A percentile compares a stretch with the other conserved stretches of the same genome.
Conservation (phyloP, 1,140 invertebrate species). For the Spodoptera litura region DNA sequence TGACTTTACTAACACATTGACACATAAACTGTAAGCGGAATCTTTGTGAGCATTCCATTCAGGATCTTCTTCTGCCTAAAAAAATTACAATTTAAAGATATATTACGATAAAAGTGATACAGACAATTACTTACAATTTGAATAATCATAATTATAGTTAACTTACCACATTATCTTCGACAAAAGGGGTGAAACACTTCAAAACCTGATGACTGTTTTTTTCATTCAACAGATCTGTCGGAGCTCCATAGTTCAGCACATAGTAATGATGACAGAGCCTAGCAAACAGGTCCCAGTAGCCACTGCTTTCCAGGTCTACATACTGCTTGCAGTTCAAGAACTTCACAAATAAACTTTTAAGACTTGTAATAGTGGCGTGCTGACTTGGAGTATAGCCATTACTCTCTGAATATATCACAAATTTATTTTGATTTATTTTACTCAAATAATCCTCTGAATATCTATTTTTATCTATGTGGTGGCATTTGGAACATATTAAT, state of each 20-base stretch:
- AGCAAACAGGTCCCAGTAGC: slow-evolving; percentile 70
- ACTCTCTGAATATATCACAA: slow-evolving; percentile 57
- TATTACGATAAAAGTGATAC: not conserved
- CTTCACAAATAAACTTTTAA: slow-evolving; percentile 73
- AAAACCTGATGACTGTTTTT: slow-evolving; percentile 66
- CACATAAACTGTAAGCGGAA: slow-evolving; percentile 83
- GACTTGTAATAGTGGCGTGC: slow-evolving; percentile 56
- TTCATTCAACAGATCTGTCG: slow-evolving; percentile 67
- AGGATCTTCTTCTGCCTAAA: slow-evolving; percentile 60
- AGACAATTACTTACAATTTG: not conserved
- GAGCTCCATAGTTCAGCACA: slow-evolving; percentile 71
- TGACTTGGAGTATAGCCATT: slow-evolving; percentile 54
- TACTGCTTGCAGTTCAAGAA: slow-evolving; percentile 77
- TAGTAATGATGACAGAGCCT: slow-evolving; percentile 76
- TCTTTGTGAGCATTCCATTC: slow-evolving; percentile 75
- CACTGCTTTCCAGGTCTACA: slow-evolving; percentile 59
- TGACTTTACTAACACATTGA: slow-evolving; percentile 83
- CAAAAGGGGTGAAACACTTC: slow-evolving; percentile 66
- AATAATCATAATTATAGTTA: not conserved
- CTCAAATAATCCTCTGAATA: slow-evolving; percentile 38
- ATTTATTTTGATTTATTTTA: slow-evolving; percentile 53
- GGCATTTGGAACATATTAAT: slow-evolving; percentile 71
- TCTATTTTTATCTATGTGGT: slow-evolving; percentile 53
- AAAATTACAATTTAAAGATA: not conserved
- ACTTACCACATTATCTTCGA: slow-evolving; percentile 70